Base-by-base conservation (phyloP, 2,888 invertebrate genomes). In the Syrphus vitripennis region DNA sequence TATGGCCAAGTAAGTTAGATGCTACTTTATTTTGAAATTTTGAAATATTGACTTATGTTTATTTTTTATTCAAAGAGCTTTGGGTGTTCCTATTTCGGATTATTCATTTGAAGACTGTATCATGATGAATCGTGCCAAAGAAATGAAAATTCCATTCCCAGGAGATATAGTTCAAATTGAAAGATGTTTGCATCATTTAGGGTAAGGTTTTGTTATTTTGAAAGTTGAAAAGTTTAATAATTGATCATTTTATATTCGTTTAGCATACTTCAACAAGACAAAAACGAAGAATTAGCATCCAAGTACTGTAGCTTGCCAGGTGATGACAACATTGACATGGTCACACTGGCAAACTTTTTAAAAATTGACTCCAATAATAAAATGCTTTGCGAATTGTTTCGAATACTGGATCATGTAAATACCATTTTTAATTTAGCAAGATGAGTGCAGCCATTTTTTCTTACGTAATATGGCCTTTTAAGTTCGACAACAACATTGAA, bases 61-160 rank as follows among this genome's bases (percentile, higher is more conserved):
- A 1, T 74, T 19, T 37, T 37, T 45, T 0, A 1, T 74, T 61
- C 12, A 26, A n/a, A 98, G 98, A 90, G 96, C 97, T 2, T 93
- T 98, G 16, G 95, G 96, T 2, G 94, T 98, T 48, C 98, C 98
- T 4, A 96, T 97, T 0, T 94, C 97, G 53, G 98, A 98, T 92
- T 98, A 97, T 92, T 97, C 98, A 0, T 98, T 97, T 91, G 97
- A 98, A 90, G 98, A 98, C 92, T 98, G 98, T 89, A 95, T 96
- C 53, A 93, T 98, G 82, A 96, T 98, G 93, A 95, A 95, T 70
- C 95, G 95, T 89, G 97, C 97, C n/a, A 96, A 96, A 90, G 95
- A 96, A 89, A 94, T 97, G 90, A 95, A 97, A 88, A 93, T 98
- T 34, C 97, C 97, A 0, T 94, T 95, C 88, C 95, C 96, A 0